Conservation (phyloP, 2,888 invertebrate species). For the Dugesia japonica region DNA sequence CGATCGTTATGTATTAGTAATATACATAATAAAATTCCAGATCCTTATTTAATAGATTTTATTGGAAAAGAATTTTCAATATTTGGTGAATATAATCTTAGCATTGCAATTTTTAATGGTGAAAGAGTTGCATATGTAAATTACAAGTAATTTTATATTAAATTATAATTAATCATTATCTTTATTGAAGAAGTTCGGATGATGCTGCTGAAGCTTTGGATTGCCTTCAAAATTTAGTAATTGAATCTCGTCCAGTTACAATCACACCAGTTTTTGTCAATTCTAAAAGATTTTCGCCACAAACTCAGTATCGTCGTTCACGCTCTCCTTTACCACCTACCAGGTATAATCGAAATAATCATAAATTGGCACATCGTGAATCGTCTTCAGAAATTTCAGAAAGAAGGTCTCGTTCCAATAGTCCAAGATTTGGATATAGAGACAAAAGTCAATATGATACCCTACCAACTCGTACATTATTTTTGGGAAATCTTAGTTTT, state of each 20-base stretch:
- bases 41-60: too few species aligned
- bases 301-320: neutral
- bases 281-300: neutral
- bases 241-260: neutral
- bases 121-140: too few species aligned
- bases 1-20: too few species aligned
- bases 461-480: constrained; percentile 78
- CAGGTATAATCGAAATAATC: neutral
- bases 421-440: neutral
- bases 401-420: neutral
- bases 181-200: neutral
- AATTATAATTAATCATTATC: too few species aligned
- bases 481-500: constrained; percentile 93
- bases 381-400: neutral
- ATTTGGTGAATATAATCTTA: too few species aligned
- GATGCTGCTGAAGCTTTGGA: neutral
- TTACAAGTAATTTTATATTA: too few species aligned
- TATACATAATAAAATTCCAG: too few species aligned
- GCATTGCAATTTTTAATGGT: too few species aligned
- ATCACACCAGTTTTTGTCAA: neutral
- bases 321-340: neutral
- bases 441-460: constrained; percentile 64
- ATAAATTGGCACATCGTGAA: neutral
- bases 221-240: neutral
- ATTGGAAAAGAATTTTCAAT: too few species aligned